Evolutionary conservation across 2,888 invertebrate species (phyloP), one percentile per base, ranked within the genome.

Genomic region (Orthosia cruda): DNA sequence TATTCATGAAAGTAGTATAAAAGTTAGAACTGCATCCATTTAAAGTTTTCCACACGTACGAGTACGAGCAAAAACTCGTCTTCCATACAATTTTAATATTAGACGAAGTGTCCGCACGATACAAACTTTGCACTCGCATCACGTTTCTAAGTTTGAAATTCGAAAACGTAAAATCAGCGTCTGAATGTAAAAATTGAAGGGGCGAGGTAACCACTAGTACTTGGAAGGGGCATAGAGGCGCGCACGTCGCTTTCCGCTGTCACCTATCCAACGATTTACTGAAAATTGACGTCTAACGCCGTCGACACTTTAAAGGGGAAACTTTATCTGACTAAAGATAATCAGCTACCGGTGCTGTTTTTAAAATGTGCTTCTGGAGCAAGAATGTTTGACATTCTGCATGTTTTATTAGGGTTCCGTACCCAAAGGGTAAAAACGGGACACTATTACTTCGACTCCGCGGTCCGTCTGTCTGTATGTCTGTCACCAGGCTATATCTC

Each of bases 101-200:
- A 91, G 90, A 92, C 89, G 89, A 91, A 90, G 90, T 91, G 90
- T 90, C 90, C 91, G 87, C 85, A 84, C 91, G 90, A 91, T 91
- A 90, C 91, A 91, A 91, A 88, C 87, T 93, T 92, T 88, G 89
- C 90, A 91, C 89, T 86, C 93, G 78, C 91, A 92, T 93, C 94
- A 95, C 94, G 95, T 94, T 92, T 89, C 88, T 89, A 90, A 92
- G 92, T 94, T 93, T 93, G 90, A 95, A 93, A 93, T 93, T 94
- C 90, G 89, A 94, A 94, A 95, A 94, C 91, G 94, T 92, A 92
- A 94, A 95, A 93, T 94, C 93, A 93, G 93, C 92, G 90, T 92
- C 89, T 92, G 93, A 93, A 93, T 94, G 91, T 92, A 93, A 93
- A 95, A 94, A 93, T 94, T 89, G 89, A 87, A 92, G 91, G 87